Conservation (phyloP, 1,140 invertebrate species). For the Pogonomyrmex californicus region DNA sequence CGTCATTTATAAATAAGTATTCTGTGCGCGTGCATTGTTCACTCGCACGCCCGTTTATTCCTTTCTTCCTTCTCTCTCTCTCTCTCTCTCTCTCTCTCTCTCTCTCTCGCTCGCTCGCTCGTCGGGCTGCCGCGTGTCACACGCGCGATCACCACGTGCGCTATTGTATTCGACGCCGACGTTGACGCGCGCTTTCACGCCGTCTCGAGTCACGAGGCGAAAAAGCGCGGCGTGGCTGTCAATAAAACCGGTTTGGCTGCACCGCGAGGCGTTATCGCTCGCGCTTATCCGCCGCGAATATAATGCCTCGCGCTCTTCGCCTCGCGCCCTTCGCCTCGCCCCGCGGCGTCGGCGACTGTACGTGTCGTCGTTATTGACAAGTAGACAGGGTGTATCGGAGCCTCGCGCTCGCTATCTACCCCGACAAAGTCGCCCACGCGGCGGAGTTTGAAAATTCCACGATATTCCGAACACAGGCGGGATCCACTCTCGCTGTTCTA, state of each 20-base stretch:
- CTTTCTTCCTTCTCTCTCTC: neutral
- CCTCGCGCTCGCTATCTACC: neutral
- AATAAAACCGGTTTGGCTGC: neutral
- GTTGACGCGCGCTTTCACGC: neutral
- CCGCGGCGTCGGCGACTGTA: neutral
- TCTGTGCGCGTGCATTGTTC: slow-evolving; percentile 11
- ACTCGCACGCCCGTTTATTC: neutral
- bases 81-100: too few relatives aligned
- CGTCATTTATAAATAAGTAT: slow-evolving; percentile 62
- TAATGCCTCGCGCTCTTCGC: too few relatives aligned
- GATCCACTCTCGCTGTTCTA: neutral
- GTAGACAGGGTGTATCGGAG: slow-evolving; percentile 22
- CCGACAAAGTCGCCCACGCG: neutral
- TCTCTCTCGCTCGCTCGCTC: neutral
- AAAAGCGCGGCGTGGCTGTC: slow-evolving; percentile 9
- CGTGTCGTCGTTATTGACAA: slow-evolving; percentile 39
- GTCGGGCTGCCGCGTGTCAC: neutral
- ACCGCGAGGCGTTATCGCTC: slow-evolving; percentile 1
- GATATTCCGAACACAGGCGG: neutral
- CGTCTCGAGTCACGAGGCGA: slow-evolving; percentile 4
- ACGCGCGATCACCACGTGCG: slow-evolving; percentile 28
- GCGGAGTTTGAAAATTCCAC: slow-evolving; percentile 14
- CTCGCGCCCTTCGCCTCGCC: too few relatives aligned
- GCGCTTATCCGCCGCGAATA: slow-evolving; percentile 6
- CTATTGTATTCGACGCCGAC: slow-evolving; percentile 4